A percentile compares a stretch with the other conserved stretches of the same genome.
Evolutionary conservation across 1,140 invertebrate genomes (phyloP).

Genomic region (Drosophila subpulchrella): DNA sequence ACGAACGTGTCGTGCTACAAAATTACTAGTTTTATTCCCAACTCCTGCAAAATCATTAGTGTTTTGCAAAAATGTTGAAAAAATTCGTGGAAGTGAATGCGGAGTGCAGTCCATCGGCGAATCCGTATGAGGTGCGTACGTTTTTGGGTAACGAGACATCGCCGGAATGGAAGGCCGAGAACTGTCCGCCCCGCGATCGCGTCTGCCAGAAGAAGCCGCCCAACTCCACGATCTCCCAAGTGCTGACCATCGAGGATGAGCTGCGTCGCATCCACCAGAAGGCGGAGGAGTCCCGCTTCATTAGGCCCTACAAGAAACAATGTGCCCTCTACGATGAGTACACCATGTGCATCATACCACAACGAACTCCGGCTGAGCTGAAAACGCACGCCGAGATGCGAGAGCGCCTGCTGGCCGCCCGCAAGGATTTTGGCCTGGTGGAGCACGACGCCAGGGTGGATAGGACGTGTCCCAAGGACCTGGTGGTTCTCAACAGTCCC

Average conservation of each 20-base stretch:
- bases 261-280: constrained; percentile 67
- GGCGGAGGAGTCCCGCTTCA: constrained; percentile 68
- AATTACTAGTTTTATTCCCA: constrained; percentile 45
- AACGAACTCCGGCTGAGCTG: constrained; percentile 58
- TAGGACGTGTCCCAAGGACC: constrained; percentile 43
- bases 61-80: constrained; percentile 67
- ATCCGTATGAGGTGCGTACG: constrained; percentile 79
- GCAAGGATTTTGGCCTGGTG: constrained; percentile 42
- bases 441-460: constrained; percentile 61
- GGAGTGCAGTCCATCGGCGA: constrained; percentile 66
- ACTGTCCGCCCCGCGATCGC: constrained; percentile 55
- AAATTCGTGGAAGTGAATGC: constrained; percentile 78
- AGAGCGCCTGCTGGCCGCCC: constrained; percentile 50
- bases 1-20: constrained; percentile 25
- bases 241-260: constrained; percentile 78
- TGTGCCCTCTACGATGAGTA: constrained; percentile 67
- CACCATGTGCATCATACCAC: constrained; percentile 67
- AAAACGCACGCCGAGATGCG: constrained; percentile 66
- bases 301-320: constrained; percentile 44
- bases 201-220: constrained; percentile 59
- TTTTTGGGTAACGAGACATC: constrained; percentile 62
- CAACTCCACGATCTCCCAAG: constrained; percentile 68
- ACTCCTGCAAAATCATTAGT: constrained; percentile 49
- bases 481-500: constrained; percentile 65
- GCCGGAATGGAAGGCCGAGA: constrained; percentile 64